Evolutionary conservation across 2,888 invertebrate species (phyloP).

Genomic region (Macrosiphum euphorbiae): DNA sequence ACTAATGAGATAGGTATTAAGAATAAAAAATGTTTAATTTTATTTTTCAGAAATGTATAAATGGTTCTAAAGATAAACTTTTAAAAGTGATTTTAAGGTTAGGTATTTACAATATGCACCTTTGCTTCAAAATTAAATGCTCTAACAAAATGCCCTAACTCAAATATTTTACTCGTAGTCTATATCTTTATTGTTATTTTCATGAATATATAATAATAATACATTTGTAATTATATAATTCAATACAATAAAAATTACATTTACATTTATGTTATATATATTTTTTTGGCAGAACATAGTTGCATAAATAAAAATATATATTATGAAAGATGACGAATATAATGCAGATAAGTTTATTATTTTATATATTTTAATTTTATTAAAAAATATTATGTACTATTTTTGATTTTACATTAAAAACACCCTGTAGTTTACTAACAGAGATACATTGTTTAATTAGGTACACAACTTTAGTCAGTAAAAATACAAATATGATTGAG

Average conservation of each 20-base stretch:
- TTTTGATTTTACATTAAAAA: background rate
- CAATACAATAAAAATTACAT: background rate
- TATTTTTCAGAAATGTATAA: background rate
- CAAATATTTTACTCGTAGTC: background rate
- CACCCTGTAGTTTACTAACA: background rate
- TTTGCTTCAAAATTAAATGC: background rate
- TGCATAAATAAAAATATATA: background rate
- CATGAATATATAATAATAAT: background rate
- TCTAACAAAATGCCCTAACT: background rate
- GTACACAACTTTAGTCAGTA: background rate
- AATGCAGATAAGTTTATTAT: background rate
- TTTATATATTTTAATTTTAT: background rate
- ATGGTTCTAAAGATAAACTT: background rate
- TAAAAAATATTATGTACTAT: background rate
- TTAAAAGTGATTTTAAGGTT: background rate
- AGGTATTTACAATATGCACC: background rate
- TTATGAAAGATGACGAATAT: background rate
- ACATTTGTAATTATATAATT: background rate
- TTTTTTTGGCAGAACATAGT: background rate
- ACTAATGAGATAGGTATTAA: background rate
- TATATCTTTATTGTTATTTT: background rate
- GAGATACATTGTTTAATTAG: background rate
- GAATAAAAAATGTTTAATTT: background rate
- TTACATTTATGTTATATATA: background rate
- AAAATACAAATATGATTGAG: background rate